A percentile compares a stretch with the other conserved stretches of the same genome.
Conservation (phyloP, 2,888 invertebrate species). For the Punctoribates punctum region DNA sequence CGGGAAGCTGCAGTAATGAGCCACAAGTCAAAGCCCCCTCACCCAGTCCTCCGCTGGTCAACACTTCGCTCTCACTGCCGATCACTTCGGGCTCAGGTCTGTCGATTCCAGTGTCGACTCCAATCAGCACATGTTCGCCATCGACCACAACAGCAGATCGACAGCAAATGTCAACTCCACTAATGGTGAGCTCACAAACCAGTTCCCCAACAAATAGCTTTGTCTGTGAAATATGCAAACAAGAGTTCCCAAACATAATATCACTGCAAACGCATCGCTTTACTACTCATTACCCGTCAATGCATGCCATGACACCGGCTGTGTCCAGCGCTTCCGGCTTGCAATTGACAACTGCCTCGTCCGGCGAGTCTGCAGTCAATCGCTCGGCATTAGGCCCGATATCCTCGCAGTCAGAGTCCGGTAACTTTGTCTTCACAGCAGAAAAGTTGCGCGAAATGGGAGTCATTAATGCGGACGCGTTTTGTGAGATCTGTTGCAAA, state of each 20-base stretch:
- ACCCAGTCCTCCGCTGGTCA: slow-evolving; percentile 33
- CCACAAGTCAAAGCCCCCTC: neutral
- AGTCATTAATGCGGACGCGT: slow-evolving; percentile 60
- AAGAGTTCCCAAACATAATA: slow-evolving; percentile 37
- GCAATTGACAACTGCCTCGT: slow-evolving; percentile 34
- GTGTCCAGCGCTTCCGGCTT: slow-evolving; percentile 13
- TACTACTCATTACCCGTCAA: slow-evolving; percentile 33
- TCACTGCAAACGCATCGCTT: slow-evolving; percentile 41
- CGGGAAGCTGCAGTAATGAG: slow-evolving; percentile 36
- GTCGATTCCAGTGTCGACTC: neutral
- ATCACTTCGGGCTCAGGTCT: slow-evolving; percentile 3
- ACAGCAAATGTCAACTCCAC: neutral
- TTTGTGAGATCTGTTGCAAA: slow-evolving; percentile 57
- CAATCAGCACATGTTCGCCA: neutral
- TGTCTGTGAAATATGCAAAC: slow-evolving; percentile 42
- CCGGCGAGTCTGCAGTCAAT: slow-evolving; percentile 17
- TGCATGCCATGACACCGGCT: slow-evolving; percentile 24
- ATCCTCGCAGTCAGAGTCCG: slow-evolving; percentile 14
- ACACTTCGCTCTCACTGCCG: slow-evolving; percentile 13
- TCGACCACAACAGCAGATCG: slow-evolving; percentile 12
- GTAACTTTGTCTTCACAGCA: slow-evolving; percentile 59
- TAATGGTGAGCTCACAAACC: slow-evolving; percentile 38
- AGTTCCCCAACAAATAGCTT: slow-evolving; percentile 36
- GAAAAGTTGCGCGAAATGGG: slow-evolving; percentile 73
- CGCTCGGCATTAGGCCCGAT: neutral